Evolutionary conservation across 1,140 invertebrate genomes (phyloP).

Genomic region (Atta cephalotes): DNA sequence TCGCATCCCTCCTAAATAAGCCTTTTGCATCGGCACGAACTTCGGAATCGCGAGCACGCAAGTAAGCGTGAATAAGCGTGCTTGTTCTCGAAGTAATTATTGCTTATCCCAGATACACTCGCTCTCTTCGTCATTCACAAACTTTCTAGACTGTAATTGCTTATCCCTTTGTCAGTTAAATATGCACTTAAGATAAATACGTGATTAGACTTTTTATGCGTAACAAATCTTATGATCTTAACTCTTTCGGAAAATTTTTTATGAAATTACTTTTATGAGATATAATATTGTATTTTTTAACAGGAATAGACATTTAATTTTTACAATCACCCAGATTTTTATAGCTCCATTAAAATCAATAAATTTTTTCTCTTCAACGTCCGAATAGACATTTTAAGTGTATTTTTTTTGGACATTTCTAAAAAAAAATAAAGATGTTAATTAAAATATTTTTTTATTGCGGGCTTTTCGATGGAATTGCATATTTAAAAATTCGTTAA

Average conservation of each 20-base stretch:
- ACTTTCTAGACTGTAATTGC: not conserved
- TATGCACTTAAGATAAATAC: not conserved
- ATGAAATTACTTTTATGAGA: constrained; percentile 2
- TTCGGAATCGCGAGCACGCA: not conserved
- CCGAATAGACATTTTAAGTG: no score
- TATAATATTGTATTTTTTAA: not conserved
- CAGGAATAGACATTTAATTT: no score
- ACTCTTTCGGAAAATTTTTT: not conserved
- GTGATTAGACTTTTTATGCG: not conserved
- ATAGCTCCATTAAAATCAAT: no score
- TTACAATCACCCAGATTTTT: no score
- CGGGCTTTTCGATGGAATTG: no score
- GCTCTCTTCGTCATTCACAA: not conserved
- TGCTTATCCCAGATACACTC: not conserved
- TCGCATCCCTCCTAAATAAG: constrained; percentile 58
- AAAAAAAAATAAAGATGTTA: no score
- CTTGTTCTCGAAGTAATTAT: constrained; percentile 26
- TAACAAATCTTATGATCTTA: no score
- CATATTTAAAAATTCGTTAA: no score
- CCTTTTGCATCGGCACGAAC: constrained; percentile 34
- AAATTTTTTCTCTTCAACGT: no score
- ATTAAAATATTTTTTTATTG: no score
- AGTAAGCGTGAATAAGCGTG: constrained; percentile 7
- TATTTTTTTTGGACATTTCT: no score
- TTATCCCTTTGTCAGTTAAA: not conserved